phyloP scores from a whole-genome alignment of 2,113 vertebrate genomes.

The Bubo scandiacus region DNA sequence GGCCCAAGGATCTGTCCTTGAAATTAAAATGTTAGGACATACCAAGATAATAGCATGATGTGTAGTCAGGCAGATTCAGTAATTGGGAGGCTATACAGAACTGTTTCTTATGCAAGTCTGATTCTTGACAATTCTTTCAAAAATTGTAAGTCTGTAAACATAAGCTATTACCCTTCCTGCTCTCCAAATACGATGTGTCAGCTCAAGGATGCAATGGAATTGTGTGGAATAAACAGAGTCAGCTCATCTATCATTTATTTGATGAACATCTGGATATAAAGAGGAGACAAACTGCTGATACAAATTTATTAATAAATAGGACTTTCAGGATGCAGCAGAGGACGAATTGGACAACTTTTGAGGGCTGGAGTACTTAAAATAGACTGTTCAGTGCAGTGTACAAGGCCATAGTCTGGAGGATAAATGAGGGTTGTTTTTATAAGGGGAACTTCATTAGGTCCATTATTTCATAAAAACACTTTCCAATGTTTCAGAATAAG shows the following conservation, averaged over 20 bases:
- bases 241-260: background rate
- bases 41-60: background rate
- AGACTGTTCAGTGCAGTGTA: background rate
- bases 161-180: background rate
- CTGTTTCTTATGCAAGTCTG: background rate
- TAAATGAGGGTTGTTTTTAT: background rate
- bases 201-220: background rate
- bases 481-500: background rate
- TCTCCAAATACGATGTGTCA: background rate
- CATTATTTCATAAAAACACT: background rate
- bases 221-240: background rate
- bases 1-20: background rate
- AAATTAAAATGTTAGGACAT: background rate
- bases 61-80: background rate
- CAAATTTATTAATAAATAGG: background rate
- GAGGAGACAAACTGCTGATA: background rate
- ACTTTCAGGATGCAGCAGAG: background rate
- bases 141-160: background rate
- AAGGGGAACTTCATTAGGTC: background rate
- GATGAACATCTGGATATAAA: constrained; percentile 9
- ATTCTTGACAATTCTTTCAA: background rate
- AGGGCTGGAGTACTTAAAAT: background rate
- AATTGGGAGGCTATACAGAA: background rate
- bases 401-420: background rate
- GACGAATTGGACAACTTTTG: background rate